Conservation (phyloP, 2,888 invertebrate genomes). For the Cheilosia vulpina region DNA sequence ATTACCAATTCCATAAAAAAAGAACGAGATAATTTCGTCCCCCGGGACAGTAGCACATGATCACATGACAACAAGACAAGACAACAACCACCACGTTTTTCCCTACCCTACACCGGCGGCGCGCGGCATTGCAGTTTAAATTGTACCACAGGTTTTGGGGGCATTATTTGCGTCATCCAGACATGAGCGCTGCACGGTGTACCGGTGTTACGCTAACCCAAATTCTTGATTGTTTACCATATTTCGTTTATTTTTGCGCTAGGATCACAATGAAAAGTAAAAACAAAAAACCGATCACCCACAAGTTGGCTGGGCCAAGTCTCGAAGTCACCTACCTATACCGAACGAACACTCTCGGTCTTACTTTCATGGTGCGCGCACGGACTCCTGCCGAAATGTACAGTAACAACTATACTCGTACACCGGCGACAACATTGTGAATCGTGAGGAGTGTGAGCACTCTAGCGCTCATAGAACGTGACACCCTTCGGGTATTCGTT, state of each 20-base stretch:
- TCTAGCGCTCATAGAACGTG: slow-evolving; percentile 69
- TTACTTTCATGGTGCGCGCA: slow-evolving; percentile 60
- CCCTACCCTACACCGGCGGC: slow-evolving; percentile 4
- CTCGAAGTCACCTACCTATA: slow-evolving; percentile 41
- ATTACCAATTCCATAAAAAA: slow-evolving; percentile 50
- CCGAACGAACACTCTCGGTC: slow-evolving; percentile 33
- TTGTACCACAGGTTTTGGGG: slow-evolving; percentile 46
- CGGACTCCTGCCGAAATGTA: slow-evolving; percentile 44
- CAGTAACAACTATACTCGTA: slow-evolving; percentile 21
- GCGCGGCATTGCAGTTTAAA: background rate
- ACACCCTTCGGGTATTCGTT: slow-evolving; percentile 70
- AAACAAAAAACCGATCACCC: slow-evolving; percentile 51
- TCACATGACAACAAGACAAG: slow-evolving; percentile 73
- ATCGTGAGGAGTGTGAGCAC: slow-evolving; percentile 72
- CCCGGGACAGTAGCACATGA: slow-evolving; percentile 73
- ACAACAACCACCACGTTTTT: slow-evolving; percentile 53
- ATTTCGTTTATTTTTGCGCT: slow-evolving; percentile 25
- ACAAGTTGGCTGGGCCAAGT: slow-evolving; percentile 33
- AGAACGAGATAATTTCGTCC: slow-evolving; percentile 71
- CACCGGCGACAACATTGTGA: slow-evolving; percentile 50
- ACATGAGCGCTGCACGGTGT: slow-evolving; percentile 42
- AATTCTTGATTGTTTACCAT: slow-evolving; percentile 58
- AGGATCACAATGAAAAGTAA: slow-evolving; percentile 66
- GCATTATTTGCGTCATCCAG: slow-evolving; percentile 71
- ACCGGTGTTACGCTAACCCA: slow-evolving; percentile 73